Evolutionary conservation across 2,113 vertebrate species (phyloP), one percentile per base, ranked within the genome.

Genomic region (Catharus bicknelli): DNA sequence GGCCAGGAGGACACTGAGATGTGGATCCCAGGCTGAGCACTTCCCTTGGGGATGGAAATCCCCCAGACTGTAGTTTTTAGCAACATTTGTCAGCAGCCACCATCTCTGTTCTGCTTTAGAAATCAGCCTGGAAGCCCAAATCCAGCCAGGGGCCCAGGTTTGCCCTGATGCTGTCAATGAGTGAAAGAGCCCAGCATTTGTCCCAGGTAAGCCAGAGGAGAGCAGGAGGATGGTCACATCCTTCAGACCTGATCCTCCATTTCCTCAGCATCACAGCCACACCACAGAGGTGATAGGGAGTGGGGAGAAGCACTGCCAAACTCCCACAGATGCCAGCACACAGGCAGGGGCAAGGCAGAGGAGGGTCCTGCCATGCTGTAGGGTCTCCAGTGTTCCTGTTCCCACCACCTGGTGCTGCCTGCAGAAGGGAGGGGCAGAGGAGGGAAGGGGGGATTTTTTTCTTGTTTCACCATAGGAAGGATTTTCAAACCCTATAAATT

Each of bases 401-500:
- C 57, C 69, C 32, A 48, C 51, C 13, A 19, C 74, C 53, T 67
- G 19, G 47, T 72, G 48, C 47, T 61, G 27, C 74, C 19, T 51
- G 68, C 32, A 50, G 30, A n/a, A 90, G 26, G 53, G 63, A 58
- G 59, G 34, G 25, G 32, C 9, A 6, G 25, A 36, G 17, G n/a
- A 66, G 34, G 30, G 22, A 53, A 21, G 36, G 26, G 14, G 75
- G 26, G 25, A 21, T 66, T 86, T 91, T 90, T 90, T 86, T 88
- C 84, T 68, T 68, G 32, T 92, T 94, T 90, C 83, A 54, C 53
- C 38, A 43, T 30, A 80, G 86, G 90, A 80, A 87, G 91, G 95
- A 90, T 97, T 96, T 96, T 95, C 90, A 90, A 94, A 93, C 93
- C 91, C 89, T 84, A 83, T 90, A 91, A 94, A 90, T 97, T 97